Evolutionary conservation across 1,140 invertebrate species (phyloP), one percentile per base, ranked within the genome.

Genomic region (Pseudomyrmex concolor): DNA sequence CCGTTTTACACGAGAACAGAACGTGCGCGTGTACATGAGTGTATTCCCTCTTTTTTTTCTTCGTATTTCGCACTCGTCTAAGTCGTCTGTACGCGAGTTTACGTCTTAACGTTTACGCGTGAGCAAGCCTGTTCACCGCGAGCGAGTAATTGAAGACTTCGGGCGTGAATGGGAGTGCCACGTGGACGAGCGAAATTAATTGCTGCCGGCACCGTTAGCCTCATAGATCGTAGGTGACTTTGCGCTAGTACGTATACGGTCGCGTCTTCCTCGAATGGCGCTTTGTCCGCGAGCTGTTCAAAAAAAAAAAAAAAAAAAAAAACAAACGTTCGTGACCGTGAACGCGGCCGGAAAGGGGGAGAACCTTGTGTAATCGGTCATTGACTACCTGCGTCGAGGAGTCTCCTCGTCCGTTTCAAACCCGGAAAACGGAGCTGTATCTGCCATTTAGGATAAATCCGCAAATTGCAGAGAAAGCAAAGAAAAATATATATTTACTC

Each of bases 151-250:
- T 89, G 90, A 90, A 90, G 90, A 90, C 88, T 90, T 70, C 81
- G 87, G 86, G 89, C 87, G 86, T 87, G 91, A 91, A 91, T 89
- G 89, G 89, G 83, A 85, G 89, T 87, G 86, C 89, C 89, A 90
- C 89, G 88, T 89, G 89, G 88, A 84, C 86, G 78, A 80, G 84
- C 66, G 80, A 90, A 91, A 92, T 92, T 90, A 91, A 92, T 91
- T 89, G 86, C 77, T 67, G 86, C 63, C 62, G 66, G 84, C 77
- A 85, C 89, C 89, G 89, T 90, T 90, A 88, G 80, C 19, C 55
- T 77, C 70, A 74, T 83, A 83, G 85, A 86, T 86, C 80, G 85
- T 84, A 84, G 85, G 85, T 83, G 84, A 72, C 15, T 86, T 34
- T 67, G 55, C 66, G 54, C 48, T 50, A 43, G 80, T 60, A 73